Conservation (phyloP, 2,113 vertebrate species). For the Garra rufa region DNA sequence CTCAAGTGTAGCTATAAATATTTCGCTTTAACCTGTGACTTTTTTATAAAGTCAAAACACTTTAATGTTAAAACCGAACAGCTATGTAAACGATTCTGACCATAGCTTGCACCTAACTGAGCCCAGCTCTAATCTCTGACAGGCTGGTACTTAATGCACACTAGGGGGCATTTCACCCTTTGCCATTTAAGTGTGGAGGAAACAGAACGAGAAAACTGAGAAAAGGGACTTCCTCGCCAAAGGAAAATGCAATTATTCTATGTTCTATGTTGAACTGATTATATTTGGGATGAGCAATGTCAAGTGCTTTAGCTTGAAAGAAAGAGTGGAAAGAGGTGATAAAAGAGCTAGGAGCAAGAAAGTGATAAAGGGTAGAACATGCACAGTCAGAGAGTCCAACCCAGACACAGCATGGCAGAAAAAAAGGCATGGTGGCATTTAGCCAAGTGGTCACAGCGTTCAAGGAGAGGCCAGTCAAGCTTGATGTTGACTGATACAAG, state of each 20-base stretch:
- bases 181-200: not conserved
- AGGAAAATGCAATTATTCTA: not conserved
- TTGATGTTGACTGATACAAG: constrained; percentile 40
- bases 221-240: not conserved
- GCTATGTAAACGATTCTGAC: constrained; percentile 1
- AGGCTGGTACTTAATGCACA: constrained; percentile 47
- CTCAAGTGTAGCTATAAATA: not conserved
- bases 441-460: constrained; percentile 36
- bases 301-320: not conserved
- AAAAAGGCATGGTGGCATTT: constrained; percentile 15
- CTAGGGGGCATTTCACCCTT: constrained; percentile 60
- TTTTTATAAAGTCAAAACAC: not conserved
- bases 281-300: not conserved
- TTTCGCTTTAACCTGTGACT: not conserved
- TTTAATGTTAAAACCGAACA: not conserved
- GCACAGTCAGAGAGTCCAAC: not conserved
- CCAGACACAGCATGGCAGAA: not conserved
- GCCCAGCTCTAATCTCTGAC: not conserved
- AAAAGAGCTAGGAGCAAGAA: not conserved
- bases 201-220: not conserved
- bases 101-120: not conserved
- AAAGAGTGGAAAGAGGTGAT: not conserved
- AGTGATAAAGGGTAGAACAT: not conserved
- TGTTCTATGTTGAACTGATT: not conserved
- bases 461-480: constrained; percentile 40